Evolutionary conservation across 2,888 invertebrate species (phyloP).

Genomic region (Phengaris arion): DNA sequence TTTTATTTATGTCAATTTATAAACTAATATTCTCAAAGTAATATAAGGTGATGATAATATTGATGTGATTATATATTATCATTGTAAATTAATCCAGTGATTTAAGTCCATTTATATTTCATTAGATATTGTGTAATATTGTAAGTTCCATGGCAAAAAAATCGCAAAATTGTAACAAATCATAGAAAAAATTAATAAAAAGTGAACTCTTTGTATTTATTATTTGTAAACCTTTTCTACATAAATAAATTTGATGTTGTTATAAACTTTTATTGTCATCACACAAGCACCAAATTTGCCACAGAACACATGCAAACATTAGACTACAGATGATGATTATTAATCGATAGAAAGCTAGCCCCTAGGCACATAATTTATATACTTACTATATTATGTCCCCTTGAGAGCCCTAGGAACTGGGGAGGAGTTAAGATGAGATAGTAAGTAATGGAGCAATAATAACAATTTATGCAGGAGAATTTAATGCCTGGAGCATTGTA

Average conservation of each 20-base stretch:
- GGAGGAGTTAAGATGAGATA: too few species aligned
- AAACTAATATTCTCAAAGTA: slow-evolving; percentile 54
- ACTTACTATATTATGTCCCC: too few species aligned
- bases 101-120: slow-evolving; percentile 75
- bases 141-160: slow-evolving; percentile 72
- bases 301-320: neutral
- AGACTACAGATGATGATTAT: too few species aligned
- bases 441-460: too few species aligned
- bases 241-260: slow-evolving; percentile 15
- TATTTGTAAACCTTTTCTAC: slow-evolving; percentile 26
- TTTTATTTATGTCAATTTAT: slow-evolving; percentile 45
- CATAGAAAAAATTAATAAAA: slow-evolving; percentile 75
- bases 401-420: too few species aligned
- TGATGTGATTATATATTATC: slow-evolving; percentile 72
- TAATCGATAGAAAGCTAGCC: too few species aligned
- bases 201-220: slow-evolving; percentile 71
- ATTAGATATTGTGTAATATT: slow-evolving; percentile 63
- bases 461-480: too few species aligned
- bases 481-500: too few species aligned
- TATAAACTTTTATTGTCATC: neutral
- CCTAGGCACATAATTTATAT: too few species aligned
- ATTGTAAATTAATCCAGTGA: slow-evolving; percentile 76
- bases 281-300: neutral
- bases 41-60: slow-evolving; percentile 69
- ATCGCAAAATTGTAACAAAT: slow-evolving; percentile 77